Evolutionary conservation across 2,797 vertebrate species (phyloP).

Genomic region (Mycteria americana): DNA sequence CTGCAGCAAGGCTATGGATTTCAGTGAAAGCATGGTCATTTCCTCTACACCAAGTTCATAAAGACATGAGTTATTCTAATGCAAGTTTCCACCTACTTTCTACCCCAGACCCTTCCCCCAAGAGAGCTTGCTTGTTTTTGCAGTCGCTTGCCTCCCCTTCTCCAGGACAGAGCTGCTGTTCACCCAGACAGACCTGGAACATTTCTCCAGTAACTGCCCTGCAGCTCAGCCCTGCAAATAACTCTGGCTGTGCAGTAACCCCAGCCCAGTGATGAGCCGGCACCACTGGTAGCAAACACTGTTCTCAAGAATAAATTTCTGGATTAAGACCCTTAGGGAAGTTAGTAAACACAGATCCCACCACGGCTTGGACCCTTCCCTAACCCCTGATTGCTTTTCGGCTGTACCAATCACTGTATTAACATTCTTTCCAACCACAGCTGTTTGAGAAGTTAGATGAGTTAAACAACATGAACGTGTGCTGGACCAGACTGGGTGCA

Average conservation of each 20-base stretch:
- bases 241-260: background rate
- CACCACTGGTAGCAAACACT: background rate
- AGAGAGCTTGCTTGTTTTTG: background rate
- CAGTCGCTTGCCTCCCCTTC: background rate
- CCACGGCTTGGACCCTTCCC: background rate
- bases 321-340: background rate
- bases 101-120: background rate
- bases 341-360: background rate
- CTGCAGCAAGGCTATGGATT: background rate
- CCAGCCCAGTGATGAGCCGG: background rate
- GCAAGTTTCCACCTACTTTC: background rate
- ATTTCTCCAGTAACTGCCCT: background rate
- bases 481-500: background rate
- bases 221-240: background rate
- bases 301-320: background rate
- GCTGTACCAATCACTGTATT: background rate
- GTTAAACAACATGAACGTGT: background rate
- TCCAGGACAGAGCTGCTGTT: background rate
- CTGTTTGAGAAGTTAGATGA: background rate
- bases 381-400: background rate
- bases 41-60: background rate
- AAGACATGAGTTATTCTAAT: background rate
- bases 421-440: slow-evolving; percentile 36
- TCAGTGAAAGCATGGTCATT: rapidly evolving
- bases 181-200: background rate